Percentiles rank a stretch among this genome's conserved stretches.
phyloP scores from a whole-genome alignment of 37 sponge, comb jelly and placozoan genomes.

The Hormiphora californensis region DNA sequence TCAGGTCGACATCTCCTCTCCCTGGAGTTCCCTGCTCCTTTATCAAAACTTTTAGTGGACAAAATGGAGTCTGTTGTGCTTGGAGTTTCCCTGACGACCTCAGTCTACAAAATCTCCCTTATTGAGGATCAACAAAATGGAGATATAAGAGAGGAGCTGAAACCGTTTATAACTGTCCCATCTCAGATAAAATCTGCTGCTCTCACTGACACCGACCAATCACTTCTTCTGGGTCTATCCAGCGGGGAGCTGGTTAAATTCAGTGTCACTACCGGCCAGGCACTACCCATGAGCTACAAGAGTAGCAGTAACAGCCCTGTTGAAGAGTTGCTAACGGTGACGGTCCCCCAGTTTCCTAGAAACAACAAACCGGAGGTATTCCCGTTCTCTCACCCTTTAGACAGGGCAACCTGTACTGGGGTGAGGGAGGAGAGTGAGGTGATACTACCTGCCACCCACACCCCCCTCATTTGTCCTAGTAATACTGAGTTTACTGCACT shows the following conservation, averaged over 20 bases:
- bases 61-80: not conserved
- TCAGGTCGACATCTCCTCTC: not conserved
- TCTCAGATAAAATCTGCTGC: not conserved
- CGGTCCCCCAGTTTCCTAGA: not conserved
- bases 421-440: not conserved
- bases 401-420: not conserved
- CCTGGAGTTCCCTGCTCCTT: slow-evolving; percentile 6
- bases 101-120: slow-evolving; percentile 23
- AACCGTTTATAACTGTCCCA: slow-evolving; percentile 3
- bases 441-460: not conserved
- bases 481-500: not conserved
- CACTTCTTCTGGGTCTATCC: not conserved
- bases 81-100: not conserved
- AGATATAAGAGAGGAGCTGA: not conserved
- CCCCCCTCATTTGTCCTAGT: not conserved
- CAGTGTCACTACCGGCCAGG: not conserved
- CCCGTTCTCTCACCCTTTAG: slow-evolving; percentile 19
- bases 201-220: not conserved
- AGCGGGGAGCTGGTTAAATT: not conserved
- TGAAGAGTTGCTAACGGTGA: not conserved
- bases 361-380: slow-evolving; percentile 10
- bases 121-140: not conserved
- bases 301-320: not conserved
- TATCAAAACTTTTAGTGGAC: slow-evolving; percentile 17
- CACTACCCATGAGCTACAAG: not conserved